These are phyloP conservation scores for Eclectus roratus DNA, from an alignment of 2,113 vertebrate species.

Conservation along the genomic window DNA sequence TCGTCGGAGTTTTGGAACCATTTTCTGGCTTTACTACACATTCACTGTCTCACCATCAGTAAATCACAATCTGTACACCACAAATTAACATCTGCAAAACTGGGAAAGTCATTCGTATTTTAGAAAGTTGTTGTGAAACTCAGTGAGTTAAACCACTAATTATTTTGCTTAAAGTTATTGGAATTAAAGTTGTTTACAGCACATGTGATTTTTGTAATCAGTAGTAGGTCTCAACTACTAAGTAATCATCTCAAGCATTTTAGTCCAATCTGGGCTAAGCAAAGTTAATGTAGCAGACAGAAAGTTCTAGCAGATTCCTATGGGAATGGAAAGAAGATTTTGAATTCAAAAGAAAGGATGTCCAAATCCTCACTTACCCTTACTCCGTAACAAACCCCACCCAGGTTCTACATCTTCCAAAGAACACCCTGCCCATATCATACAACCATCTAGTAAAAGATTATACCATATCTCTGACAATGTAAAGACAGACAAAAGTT, in stretches of 20 bases:
- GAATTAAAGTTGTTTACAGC: constrained; percentile 35
- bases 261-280: neutral
- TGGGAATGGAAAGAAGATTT: neutral
- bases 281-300: neutral
- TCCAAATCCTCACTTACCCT: constrained; percentile 22
- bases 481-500: neutral
- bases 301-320: constrained; percentile 11
- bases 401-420: neutral
- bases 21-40: constrained; percentile 44
- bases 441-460: neutral
- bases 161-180: constrained; percentile 39
- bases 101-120: neutral
- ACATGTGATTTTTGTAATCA: neutral
- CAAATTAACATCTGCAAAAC: constrained; percentile 47
- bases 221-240: neutral
- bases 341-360: neutral
- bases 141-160: constrained; percentile 29
- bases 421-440: neutral
- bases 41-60: constrained; percentile 18
- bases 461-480: neutral
- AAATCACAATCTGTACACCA: constrained; percentile 24
- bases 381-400: neutral
- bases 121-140: constrained; percentile 2
- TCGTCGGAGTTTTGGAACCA: constrained; percentile 9
- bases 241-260: neutral